These are phyloP conservation scores for Baryphthengus martii DNA, from an alignment of 2,113 vertebrate genomes.

Conservation along the genomic window DNA sequence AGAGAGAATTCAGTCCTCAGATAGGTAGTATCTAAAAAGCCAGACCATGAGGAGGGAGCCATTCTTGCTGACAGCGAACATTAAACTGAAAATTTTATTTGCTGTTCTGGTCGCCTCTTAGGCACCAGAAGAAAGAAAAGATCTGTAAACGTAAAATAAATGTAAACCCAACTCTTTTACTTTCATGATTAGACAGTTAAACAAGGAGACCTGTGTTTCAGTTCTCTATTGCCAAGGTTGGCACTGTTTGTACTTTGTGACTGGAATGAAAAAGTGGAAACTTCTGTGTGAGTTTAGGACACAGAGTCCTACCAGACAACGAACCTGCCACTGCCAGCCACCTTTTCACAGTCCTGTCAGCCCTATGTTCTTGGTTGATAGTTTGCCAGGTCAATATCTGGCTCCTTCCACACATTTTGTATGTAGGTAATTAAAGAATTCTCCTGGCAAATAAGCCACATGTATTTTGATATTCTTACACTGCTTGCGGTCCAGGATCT, in stretches of 20 bases:
- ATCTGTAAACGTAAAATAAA: background rate
- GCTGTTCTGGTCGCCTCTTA: background rate
- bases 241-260: background rate
- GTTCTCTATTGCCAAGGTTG: background rate
- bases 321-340: background rate
- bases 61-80: background rate
- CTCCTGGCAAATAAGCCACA: background rate
- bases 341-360: background rate
- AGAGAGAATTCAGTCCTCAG: background rate
- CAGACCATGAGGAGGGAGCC: background rate
- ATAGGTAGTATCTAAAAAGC: background rate
- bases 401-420: background rate
- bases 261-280: background rate
- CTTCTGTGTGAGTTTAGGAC: background rate
- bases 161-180: background rate
- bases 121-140: background rate
- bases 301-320: background rate
- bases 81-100: background rate
- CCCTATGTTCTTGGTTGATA: background rate
- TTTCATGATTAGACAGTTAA: background rate
- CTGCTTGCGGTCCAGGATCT: background rate
- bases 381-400: background rate
- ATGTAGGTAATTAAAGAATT: background rate
- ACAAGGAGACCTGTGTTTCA: background rate
- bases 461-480: background rate